Percentiles rank a stretch among this genome's conserved stretches.
These are phyloP conservation scores for Tachysurus fulvidraco DNA, from an alignment of 2,113 vertebrate species.

Conservation along the genomic window DNA sequence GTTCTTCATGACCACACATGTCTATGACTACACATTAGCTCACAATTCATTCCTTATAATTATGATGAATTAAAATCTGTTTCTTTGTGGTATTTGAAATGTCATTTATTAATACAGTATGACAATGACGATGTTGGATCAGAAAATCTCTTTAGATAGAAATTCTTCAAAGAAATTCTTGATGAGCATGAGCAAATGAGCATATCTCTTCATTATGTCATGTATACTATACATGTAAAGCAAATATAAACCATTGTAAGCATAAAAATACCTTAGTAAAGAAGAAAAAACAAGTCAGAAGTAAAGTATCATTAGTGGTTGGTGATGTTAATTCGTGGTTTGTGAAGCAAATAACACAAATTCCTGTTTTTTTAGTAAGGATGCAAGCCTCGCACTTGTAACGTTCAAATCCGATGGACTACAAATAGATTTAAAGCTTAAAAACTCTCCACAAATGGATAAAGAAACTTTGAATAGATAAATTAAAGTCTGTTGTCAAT, in stretches of 20 bases:
- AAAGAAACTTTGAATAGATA: not conserved
- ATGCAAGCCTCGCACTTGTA: not conserved
- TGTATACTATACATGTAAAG: not conserved
- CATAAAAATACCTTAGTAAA: not conserved
- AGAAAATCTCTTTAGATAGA: not conserved
- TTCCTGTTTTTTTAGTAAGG: too few relatives aligned
- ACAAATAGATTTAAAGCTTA: not conserved
- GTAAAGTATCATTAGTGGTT: not conserved
- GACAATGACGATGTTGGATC: not conserved
- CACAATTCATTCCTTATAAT: not conserved
- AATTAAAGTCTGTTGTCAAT: not conserved
- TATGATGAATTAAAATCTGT: not conserved
- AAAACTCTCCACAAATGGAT: not conserved
- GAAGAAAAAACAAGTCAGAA: not conserved
- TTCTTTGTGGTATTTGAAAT: constrained; percentile 32
- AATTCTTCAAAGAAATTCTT: not conserved
- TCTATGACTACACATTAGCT: constrained; percentile 25
- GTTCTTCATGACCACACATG: constrained; percentile 55
- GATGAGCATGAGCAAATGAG: not conserved
- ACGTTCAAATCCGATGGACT: not conserved
- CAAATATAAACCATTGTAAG: not conserved
- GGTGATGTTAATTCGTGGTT: not conserved
- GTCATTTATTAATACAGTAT: not conserved
- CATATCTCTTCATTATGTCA: not conserved
- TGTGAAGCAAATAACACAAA: not conserved